Evolutionary conservation across 2,888 invertebrate species (phyloP).

Genomic region (Nipponacmea schrenckii): DNA sequence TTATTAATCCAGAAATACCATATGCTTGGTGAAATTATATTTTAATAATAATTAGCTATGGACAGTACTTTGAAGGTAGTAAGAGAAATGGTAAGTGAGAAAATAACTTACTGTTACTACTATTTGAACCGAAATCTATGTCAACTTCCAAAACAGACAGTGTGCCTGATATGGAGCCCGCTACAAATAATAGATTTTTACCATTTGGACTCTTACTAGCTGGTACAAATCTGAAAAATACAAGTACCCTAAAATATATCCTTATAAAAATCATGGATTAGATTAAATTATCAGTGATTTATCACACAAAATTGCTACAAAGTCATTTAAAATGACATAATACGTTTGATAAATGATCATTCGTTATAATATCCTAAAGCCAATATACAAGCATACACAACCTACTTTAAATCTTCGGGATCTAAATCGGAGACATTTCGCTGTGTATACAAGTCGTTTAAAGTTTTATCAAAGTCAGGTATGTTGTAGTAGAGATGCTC

Average conservation of each 20-base stretch:
- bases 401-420: constrained; percentile 45
- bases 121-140: neutral
- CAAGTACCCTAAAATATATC: too few relatives aligned
- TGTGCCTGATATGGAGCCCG: constrained; percentile 28
- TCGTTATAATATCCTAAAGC: too few relatives aligned
- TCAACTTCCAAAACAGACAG: constrained; percentile 22
- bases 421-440: constrained; percentile 38
- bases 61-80: too few relatives aligned
- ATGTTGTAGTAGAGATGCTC: constrained; percentile 37
- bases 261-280: too few relatives aligned
- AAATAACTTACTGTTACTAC: neutral
- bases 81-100: neutral
- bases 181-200: constrained; percentile 24
- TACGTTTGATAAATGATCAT: too few relatives aligned
- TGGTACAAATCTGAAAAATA: constrained; percentile 16
- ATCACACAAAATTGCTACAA: too few relatives aligned
- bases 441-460: constrained; percentile 35
- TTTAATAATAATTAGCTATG: too few relatives aligned
- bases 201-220: constrained; percentile 22
- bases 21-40: too few relatives aligned
- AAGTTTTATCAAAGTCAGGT: constrained; percentile 15
- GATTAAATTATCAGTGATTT: too few relatives aligned
- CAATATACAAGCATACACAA: too few relatives aligned
- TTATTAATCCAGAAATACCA: too few relatives aligned
- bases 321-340: too few relatives aligned